phyloP scores from a whole-genome alignment of 1,140 invertebrate genomes.

The Samia ricini region DNA sequence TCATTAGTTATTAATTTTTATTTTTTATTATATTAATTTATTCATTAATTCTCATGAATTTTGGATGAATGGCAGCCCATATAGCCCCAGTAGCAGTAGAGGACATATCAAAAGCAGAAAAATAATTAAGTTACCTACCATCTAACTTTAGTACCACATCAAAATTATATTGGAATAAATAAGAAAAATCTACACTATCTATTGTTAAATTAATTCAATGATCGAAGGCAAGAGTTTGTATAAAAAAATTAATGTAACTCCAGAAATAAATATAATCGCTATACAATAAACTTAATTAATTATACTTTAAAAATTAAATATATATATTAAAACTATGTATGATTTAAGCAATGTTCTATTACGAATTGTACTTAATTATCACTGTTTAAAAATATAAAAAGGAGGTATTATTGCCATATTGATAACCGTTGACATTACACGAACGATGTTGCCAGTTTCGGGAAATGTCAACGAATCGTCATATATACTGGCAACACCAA shows the following conservation, averaged over 20 bases:
- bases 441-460: background rate
- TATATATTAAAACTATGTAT: background rate
- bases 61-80: too few species aligned
- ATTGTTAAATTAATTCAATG: conserved; percentile 2
- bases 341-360: conserved; percentile 32
- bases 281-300: background rate
- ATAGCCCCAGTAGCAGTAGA: too few species aligned
- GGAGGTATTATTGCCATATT: conserved; percentile 3
- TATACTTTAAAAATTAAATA: background rate
- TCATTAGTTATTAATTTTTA: too few species aligned
- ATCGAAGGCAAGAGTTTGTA: background rate
- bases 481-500: background rate
- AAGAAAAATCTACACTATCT: background rate
- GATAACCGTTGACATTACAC: background rate
- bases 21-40: too few species aligned
- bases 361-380: conserved; percentile 63
- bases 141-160: too few species aligned
- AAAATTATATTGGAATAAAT: background rate
- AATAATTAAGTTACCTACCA: too few species aligned
- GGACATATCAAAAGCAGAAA: too few species aligned
- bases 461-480: background rate
- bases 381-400: conserved; percentile 29
- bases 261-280: background rate
- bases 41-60: too few species aligned
- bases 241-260: background rate